Evolutionary conservation across 2,797 vertebrate species (phyloP).

Genomic region (Danio choprae): DNA sequence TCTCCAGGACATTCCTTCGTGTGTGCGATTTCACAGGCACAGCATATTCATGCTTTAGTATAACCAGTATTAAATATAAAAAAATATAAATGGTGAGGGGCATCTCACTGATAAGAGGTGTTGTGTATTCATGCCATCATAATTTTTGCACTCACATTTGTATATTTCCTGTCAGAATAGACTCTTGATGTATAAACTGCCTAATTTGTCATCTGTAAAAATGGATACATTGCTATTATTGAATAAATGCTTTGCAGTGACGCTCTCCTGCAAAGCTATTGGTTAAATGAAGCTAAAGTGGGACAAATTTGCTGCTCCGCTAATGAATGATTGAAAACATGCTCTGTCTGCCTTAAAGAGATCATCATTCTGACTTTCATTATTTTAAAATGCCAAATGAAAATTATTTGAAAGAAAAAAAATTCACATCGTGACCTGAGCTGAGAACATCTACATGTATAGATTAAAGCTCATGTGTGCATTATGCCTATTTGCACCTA

Average conservation of each 20-base stretch:
- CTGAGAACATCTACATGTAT: not conserved
- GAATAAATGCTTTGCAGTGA: slow-evolving; percentile 25
- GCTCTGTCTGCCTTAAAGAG: slow-evolving; percentile 8
- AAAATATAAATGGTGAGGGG: slow-evolving; percentile 13
- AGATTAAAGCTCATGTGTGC: not conserved
- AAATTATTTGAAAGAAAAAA: not conserved
- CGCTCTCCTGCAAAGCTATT: slow-evolving; percentile 3
- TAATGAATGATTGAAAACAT: slow-evolving; percentile 6
- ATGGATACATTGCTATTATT: slow-evolving; percentile 2
- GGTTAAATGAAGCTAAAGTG: not conserved
- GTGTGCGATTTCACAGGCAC: slow-evolving; percentile 3
- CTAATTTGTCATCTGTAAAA: slow-evolving; percentile 46
- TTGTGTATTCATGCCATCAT: not conserved
- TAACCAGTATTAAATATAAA: slow-evolving; percentile 23
- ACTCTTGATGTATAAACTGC: slow-evolving; percentile 47
- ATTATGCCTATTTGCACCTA: not conserved
- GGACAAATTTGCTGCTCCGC: not conserved
- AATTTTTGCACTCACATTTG: slow-evolving; percentile 3
- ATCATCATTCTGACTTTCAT: not conserved
- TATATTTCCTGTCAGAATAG: slow-evolving; percentile 8
- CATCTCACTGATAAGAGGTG: not conserved
- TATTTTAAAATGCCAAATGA: not conserved
- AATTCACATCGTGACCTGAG: not conserved
- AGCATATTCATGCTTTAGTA: slow-evolving; percentile 28
- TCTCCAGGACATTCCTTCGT: slow-evolving; percentile 14